Evolutionary conservation across 2,888 invertebrate species (phyloP).

Genomic region (Hemaris fuciformis): DNA sequence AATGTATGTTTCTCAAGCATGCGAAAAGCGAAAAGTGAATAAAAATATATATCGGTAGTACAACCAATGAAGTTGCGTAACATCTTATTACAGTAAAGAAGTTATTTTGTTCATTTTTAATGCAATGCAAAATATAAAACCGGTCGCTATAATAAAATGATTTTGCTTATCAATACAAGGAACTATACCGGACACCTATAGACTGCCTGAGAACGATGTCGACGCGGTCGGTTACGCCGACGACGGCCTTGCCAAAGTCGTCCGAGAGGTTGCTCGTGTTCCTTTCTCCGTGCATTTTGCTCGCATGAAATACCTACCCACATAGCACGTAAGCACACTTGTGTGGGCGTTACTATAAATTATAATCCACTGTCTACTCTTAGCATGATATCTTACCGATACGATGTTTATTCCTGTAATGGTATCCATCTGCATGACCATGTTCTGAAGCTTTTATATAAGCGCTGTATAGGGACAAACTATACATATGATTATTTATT

Average conservation of each 20-base stretch:
- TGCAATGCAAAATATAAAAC: background rate
- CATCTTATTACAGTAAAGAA: background rate
- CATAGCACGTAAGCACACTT: constrained; percentile 17
- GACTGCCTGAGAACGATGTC: constrained; percentile 37
- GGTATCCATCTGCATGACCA: too few relatives aligned
- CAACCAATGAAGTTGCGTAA: background rate
- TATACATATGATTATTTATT: too few relatives aligned
- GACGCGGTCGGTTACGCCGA: constrained; percentile 38
- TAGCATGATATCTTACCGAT: background rate
- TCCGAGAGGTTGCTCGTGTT: constrained; percentile 46
- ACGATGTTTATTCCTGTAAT: background rate
- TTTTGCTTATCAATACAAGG: constrained; percentile 8
- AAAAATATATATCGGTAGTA: background rate
- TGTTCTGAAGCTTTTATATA: too few relatives aligned
- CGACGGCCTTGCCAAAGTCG: constrained; percentile 65
- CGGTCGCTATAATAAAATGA: background rate
- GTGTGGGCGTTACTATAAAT: constrained; percentile 14
- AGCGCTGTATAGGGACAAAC: too few relatives aligned
- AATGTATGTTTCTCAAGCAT: background rate
- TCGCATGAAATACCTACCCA: constrained; percentile 14
- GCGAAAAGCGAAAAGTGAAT: background rate
- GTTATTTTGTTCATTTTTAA: background rate
- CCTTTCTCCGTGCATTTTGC: constrained; percentile 45
- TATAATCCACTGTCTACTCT: constrained; percentile 17
- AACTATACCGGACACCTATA: constrained; percentile 27